These are phyloP conservation scores for Achlya flavicornis DNA, from an alignment of 2,888 invertebrate species.

Conservation along the genomic window DNA sequence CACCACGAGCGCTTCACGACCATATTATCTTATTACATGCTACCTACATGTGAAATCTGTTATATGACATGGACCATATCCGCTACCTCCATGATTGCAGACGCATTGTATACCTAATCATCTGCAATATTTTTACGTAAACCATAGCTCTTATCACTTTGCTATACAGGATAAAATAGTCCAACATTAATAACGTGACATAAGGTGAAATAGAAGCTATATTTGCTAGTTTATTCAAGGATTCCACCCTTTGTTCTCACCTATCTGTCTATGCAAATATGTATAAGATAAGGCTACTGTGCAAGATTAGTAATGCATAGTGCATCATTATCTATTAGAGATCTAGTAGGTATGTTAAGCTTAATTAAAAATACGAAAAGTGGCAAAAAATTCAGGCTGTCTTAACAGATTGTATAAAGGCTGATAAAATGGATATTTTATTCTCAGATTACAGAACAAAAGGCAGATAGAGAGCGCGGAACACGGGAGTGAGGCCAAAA, in stretches of 20 bases:
- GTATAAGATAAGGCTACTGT: neutral
- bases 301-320: neutral
- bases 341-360: no score
- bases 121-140: neutral
- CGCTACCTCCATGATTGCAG: neutral
- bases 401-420: no score
- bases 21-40: no score
- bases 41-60: neutral
- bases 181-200: neutral
- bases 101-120: neutral
- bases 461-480: no score
- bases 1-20: no score
- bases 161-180: neutral
- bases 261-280: neutral
- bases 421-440: no score
- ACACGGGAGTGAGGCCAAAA: no score
- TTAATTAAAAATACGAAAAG: no score
- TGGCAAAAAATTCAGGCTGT: no score
- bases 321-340: neutral
- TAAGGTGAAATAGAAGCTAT: neutral
- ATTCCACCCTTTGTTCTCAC: neutral
- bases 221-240: neutral
- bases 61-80: neutral
- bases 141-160: neutral
- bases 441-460: no score